Evolutionary conservation across 2,888 invertebrate genomes (phyloP).

Genomic region (Luffia ferchaultella): DNA sequence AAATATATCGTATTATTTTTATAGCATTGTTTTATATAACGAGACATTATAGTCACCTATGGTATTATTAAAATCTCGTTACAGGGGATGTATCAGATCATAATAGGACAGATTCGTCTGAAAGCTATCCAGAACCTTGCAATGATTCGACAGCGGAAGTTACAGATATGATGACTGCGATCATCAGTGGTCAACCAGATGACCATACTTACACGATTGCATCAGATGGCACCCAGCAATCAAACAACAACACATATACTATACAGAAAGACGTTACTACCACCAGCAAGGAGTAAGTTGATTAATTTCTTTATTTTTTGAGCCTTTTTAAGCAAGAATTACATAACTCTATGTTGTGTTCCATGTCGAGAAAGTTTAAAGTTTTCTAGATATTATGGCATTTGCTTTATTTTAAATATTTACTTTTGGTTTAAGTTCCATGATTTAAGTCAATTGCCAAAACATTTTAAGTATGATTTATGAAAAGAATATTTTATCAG

Average conservation of each 20-base stretch:
- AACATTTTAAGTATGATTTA: too few relatives aligned
- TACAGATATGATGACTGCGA: conserved; percentile 36
- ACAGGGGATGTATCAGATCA: conserved; percentile 40
- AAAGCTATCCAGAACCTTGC: conserved; percentile 55
- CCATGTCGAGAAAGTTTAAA: too few relatives aligned
- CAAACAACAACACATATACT: conserved; percentile 32
- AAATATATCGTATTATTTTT: too few relatives aligned
- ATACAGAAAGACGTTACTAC: conserved; percentile 29
- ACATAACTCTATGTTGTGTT: too few relatives aligned
- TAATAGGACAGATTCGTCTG: conserved; percentile 42
- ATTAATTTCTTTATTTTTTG: not conserved
- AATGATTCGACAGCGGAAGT: conserved; percentile 48
- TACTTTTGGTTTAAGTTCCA: too few relatives aligned
- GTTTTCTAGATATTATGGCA: too few relatives aligned
- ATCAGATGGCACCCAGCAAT: conserved; percentile 20
- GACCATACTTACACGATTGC: conserved; percentile 34
- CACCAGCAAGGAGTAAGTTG: conserved; percentile 46
- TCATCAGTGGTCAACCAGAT: conserved; percentile 18
- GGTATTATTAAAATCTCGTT: not conserved
- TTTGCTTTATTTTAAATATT: too few relatives aligned
- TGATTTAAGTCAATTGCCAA: too few relatives aligned
- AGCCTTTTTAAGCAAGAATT: too few relatives aligned
- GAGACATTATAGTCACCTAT: too few relatives aligned
- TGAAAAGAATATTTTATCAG: too few relatives aligned
- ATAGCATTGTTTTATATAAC: too few relatives aligned